Evolutionary conservation across 2,797 vertebrate genomes (phyloP).

Genomic region (Capromys pilorides): DNA sequence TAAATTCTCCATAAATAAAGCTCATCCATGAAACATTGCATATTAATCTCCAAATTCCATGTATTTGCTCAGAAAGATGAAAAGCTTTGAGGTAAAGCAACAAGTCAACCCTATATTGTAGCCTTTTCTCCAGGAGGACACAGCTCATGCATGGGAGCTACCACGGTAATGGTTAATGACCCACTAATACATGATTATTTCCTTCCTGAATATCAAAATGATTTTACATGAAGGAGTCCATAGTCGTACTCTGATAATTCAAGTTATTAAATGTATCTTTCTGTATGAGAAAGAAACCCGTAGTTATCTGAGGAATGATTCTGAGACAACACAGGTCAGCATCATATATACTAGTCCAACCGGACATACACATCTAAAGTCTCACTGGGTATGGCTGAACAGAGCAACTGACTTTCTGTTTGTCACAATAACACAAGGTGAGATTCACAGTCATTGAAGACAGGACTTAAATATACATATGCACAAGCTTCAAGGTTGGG

Average conservation of each 20-base stretch:
- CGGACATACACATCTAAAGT: not conserved
- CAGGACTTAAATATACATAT: not conserved
- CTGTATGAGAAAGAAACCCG: not conserved
- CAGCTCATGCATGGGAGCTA: not conserved
- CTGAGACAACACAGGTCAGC: not conserved
- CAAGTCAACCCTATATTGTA: not conserved
- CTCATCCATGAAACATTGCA: not conserved
- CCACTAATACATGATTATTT: not conserved
- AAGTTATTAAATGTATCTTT: not conserved
- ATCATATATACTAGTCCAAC: not conserved
- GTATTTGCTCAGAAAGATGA: not conserved
- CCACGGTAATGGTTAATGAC: not conserved
- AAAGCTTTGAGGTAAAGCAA: not conserved
- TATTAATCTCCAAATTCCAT: not conserved
- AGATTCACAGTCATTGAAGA: not conserved
- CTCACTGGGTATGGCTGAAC: not conserved
- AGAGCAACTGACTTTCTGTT: not conserved
- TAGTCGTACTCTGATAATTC: not conserved
- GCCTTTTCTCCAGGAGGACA: not conserved
- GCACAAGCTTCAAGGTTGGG: not conserved
- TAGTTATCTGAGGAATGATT: not conserved
- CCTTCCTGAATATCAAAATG: not conserved
- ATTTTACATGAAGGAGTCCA: slow-evolving; percentile 8
- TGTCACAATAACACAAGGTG: not conserved
- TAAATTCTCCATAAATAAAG: not conserved